phyloP scores from a whole-genome alignment of 2,888 invertebrate genomes.

The Bellardia bayeri region DNA sequence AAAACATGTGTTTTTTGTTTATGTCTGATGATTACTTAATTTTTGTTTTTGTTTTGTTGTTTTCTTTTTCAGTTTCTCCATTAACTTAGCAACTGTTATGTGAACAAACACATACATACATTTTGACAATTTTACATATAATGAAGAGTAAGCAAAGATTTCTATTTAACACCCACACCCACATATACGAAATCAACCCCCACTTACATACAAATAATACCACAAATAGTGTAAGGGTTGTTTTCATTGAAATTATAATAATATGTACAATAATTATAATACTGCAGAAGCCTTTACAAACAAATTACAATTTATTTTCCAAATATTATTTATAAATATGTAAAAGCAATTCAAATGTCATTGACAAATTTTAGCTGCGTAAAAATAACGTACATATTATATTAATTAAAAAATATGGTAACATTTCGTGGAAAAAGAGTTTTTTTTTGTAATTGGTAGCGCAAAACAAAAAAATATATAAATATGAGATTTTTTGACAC shows the following conservation, averaged over 20 bases:
- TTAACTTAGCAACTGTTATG: constrained; percentile 63
- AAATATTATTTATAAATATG: too few relatives aligned
- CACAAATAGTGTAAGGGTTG: neutral
- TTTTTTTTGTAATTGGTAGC: too few relatives aligned
- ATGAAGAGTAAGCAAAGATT: neutral
- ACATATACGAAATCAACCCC: constrained; percentile 32
- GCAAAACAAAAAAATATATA: too few relatives aligned
- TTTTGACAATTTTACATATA: neutral
- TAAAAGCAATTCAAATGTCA: too few relatives aligned
- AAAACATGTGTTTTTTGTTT: constrained; percentile 71
- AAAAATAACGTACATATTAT: neutral
- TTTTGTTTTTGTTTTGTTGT: constrained; percentile 59
- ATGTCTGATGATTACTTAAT: constrained; percentile 63
- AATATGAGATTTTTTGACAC: too few relatives aligned
- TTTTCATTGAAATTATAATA: neutral
- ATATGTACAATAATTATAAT: neutral
- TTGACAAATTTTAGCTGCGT: neutral
- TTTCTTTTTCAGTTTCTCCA: constrained; percentile 23
- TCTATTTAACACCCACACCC: constrained; percentile 28
- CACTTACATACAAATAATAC: neutral
- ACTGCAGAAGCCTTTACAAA: neutral
- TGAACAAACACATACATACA: neutral
- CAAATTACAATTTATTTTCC: too few relatives aligned
- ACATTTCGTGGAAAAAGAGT: too few relatives aligned
- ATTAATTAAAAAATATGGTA: neutral